Conservation (phyloP, 2,113 vertebrate species). For the Campylomormyrus numenius region DNA sequence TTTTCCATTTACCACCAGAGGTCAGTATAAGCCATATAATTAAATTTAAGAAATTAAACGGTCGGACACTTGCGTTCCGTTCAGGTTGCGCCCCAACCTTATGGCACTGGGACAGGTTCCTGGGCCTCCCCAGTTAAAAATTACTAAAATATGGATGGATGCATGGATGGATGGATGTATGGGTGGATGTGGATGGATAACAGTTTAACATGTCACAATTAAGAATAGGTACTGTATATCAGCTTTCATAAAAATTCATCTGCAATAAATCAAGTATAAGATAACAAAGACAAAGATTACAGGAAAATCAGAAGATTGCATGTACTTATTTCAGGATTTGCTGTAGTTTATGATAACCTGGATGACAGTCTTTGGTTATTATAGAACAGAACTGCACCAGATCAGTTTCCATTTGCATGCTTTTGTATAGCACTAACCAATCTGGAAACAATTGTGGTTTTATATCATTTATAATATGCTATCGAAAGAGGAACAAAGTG, state of each 20-base stretch:
- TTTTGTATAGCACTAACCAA: neutral
- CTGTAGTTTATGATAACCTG: neutral
- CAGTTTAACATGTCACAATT: neutral
- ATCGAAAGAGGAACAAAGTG: neutral
- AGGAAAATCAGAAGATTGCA: neutral
- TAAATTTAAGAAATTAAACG: neutral
- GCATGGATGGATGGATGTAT: neutral
- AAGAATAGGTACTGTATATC: neutral
- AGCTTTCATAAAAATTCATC: neutral
- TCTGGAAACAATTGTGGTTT: neutral
- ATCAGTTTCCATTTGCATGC: neutral
- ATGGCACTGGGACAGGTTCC: neutral
- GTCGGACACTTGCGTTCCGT: neutral
- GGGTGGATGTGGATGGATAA: neutral
- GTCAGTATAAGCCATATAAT: neutral
- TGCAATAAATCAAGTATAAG: neutral
- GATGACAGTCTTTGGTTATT: neutral
- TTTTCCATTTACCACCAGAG: neutral
- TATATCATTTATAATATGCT: neutral
- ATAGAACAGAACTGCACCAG: neutral
- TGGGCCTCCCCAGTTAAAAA: neutral
- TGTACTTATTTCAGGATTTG: neutral
- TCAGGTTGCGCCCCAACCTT: neutral
- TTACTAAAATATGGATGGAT: neutral
- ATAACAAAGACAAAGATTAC: neutral